These are phyloP conservation scores for Acronicta leporina DNA, from an alignment of 2,888 invertebrate genomes.

Conservation along the genomic window DNA sequence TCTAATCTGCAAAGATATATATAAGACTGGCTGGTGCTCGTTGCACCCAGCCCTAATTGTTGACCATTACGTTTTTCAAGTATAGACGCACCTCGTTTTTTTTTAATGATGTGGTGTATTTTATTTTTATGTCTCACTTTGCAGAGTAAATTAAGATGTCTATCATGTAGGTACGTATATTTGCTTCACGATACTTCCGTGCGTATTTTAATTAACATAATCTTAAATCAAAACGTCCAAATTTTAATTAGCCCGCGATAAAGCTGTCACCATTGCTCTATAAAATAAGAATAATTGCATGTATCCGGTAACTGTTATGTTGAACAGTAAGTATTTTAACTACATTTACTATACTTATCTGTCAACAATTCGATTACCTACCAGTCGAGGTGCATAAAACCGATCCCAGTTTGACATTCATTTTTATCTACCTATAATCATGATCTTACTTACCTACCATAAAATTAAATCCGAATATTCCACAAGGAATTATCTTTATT, in stretches of 20 bases:
- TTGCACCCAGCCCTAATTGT: slow-evolving; percentile 49
- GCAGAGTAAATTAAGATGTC: slow-evolving; percentile 37
- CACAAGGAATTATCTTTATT: slow-evolving; percentile 6
- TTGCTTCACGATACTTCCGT: slow-evolving; percentile 37
- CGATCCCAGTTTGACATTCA: neutral
- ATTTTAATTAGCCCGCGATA: slow-evolving; percentile 49
- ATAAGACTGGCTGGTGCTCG: slow-evolving; percentile 43
- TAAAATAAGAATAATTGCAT: slow-evolving; percentile 38
- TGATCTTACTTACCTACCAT: neutral
- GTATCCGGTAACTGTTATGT: slow-evolving; percentile 20
- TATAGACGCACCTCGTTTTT: slow-evolving; percentile 20
- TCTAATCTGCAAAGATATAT: slow-evolving; percentile 63
- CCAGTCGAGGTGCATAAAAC: neutral
- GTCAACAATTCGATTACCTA: neutral
- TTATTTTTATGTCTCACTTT: slow-evolving; percentile 38
- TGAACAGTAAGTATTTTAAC: neutral
- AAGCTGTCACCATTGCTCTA: slow-evolving; percentile 36
- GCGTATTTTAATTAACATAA: slow-evolving; percentile 46
- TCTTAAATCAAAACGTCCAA: slow-evolving; percentile 45
- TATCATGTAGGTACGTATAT: slow-evolving; percentile 28
- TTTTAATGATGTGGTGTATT: slow-evolving; percentile 11
- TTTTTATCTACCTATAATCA: neutral
- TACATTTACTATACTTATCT: too few relatives aligned
- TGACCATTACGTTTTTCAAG: slow-evolving; percentile 42
- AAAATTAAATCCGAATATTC: slow-evolving; percentile 14